A percentile compares a stretch with the other conserved stretches of the same genome.
Conservation (phyloP, 1,140 invertebrate genomes). For the Diploscapter pachys region DNA sequence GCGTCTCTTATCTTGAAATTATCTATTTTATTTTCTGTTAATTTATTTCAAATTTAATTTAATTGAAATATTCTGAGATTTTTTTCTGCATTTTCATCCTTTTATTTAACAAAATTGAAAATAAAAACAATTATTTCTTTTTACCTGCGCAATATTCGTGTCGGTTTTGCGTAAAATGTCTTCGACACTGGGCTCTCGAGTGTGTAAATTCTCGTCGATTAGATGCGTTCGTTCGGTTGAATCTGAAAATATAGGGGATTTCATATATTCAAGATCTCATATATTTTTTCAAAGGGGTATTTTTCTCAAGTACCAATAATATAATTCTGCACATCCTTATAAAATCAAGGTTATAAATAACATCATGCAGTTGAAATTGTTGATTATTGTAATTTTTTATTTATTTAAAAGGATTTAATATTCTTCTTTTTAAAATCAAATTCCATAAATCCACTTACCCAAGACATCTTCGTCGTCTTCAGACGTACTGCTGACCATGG, state of each 20-base stretch:
- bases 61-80: background rate
- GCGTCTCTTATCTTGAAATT: constrained; percentile 25
- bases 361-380: too few species aligned
- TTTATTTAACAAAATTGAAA: background rate
- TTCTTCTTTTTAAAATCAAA: background rate
- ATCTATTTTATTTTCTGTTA: background rate
- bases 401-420: constrained; percentile 20
- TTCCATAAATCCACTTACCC: constrained; percentile 3
- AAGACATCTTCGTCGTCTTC: constrained; percentile 27
- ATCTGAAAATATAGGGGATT: constrained; percentile 23
- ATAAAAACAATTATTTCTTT: too few species aligned
- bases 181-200: constrained; percentile 33
- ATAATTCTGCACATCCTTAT: too few species aligned
- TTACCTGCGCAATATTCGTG: constrained; percentile 17
- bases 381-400: background rate
- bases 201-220: background rate
- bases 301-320: too few species aligned
- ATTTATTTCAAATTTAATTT: background rate
- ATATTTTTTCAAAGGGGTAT: too few species aligned
- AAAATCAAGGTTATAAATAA: too few species aligned
- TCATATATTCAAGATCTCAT: background rate
- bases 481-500: constrained; percentile 12
- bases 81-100: background rate
- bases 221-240: constrained; percentile 19
- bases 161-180: constrained; percentile 38